Base-by-base conservation (phyloP, 2,888 invertebrate genomes). In the Lissonota sp. region DNA sequence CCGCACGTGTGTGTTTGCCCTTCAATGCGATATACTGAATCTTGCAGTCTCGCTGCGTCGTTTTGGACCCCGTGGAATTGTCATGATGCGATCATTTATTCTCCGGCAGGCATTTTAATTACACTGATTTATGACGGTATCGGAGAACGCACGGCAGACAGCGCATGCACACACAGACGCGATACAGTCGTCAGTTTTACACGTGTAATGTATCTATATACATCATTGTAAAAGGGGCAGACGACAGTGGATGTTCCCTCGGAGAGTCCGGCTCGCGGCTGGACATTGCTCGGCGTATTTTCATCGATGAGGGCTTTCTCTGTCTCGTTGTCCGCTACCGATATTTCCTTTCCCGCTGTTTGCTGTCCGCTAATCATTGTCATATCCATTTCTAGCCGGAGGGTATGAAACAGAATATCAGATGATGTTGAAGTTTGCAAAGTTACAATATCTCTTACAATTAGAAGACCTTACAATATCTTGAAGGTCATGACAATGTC, bases 91-190 rank as follows among this genome's bases (percentile, higher is more conserved):
- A 79, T 79, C 79, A 84, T 80, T 82, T 80, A 82, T 84, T 84
- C 77, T 71, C 79, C 72, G 75, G 84, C 76, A 74, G 83, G 84
- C 81, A 85, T 84, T 85, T 85, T 85, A 84, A 85, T 83, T 81
- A 84, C 81, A 53, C 81, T 84, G 85, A 84, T 85, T 84, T 84
- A 85, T 76, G 82, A 72, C 64, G 75, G 73, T 64, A 55, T 73
- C 70, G 79, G 51, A 46, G 72, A 57, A 16, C 26, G 55, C 37
- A 60, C 70, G 51, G 74, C 75, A 51, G 55, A 58, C 53, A 57
- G 55, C 67, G 63, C 75, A 71, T 75, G 75, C 71, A 58, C 74
- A 63, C 69, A 70, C 74, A 55, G 49, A 69, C 67, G 40, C 46
- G 79, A 83, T 83, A 83, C 82, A 83, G 83, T 82, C 83, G 79